A percentile compares a stretch with the other conserved stretches of the same genome.
Conservation (phyloP, 2,797 vertebrate species). For the Amphiprion clarkii region DNA sequence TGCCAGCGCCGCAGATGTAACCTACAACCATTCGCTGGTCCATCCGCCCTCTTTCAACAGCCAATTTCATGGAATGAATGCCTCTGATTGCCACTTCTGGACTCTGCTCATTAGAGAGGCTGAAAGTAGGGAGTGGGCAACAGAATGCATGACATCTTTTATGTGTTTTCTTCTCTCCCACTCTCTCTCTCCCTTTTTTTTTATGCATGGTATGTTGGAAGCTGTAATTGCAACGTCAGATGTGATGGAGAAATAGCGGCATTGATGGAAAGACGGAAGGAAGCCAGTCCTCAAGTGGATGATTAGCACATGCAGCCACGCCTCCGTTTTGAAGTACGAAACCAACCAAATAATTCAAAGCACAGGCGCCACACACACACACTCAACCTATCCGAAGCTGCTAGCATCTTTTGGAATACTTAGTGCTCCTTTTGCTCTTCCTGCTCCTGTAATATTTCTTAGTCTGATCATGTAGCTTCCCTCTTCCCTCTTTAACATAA, state of each 20-base stretch:
- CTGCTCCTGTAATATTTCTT: background rate
- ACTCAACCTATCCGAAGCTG: background rate
- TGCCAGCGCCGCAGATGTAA: constrained; percentile 56
- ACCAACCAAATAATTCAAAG: background rate
- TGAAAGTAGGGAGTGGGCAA: constrained; percentile 40
- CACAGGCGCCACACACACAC: background rate
- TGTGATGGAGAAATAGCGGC: constrained; percentile 31
- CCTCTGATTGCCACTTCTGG: constrained; percentile 71
- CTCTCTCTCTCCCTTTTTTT: background rate
- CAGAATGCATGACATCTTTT: constrained; percentile 32
- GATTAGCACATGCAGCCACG: constrained; percentile 35
- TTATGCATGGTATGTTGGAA: constrained; percentile 20
- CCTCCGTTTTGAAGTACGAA: constrained; percentile 13
- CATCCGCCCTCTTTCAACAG: constrained; percentile 44
- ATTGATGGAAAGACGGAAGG: constrained; percentile 59
- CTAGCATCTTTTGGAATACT: background rate
- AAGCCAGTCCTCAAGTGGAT: constrained; percentile 54
- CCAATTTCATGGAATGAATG: constrained; percentile 71
- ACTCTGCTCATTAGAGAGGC: constrained; percentile 61
- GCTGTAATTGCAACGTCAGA: constrained; percentile 57
- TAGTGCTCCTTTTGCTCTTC: background rate
- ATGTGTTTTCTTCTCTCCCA: background rate
- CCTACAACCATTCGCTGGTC: constrained; percentile 33
- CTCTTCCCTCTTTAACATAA: background rate
- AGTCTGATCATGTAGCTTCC: background rate